Conservation (phyloP, 2,797 vertebrate species). For the Hafferia zeledoni region DNA sequence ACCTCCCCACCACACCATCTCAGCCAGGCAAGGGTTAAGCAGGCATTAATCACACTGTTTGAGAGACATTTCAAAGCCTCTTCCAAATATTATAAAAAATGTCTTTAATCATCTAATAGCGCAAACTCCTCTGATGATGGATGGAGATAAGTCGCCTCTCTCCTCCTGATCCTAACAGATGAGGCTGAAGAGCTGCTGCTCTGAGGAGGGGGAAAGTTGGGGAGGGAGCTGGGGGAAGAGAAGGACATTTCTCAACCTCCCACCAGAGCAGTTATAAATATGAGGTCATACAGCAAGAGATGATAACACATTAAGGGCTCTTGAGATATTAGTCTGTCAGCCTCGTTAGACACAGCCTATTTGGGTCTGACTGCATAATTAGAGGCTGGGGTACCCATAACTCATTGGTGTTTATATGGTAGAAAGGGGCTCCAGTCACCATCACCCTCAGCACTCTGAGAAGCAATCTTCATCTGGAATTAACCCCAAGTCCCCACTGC, state of each 20-base stretch:
- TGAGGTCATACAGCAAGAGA: constrained; percentile 76
- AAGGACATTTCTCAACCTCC: constrained; percentile 73
- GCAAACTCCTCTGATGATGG: constrained; percentile 59
- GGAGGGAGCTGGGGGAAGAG: constrained; percentile 9
- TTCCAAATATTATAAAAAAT: constrained; percentile 78
- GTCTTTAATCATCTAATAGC: constrained; percentile 77
- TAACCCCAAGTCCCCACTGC: background rate
- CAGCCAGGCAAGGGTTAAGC: constrained; percentile 65
- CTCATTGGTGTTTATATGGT: constrained; percentile 67
- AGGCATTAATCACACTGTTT: constrained; percentile 77
- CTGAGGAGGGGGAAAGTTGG: background rate
- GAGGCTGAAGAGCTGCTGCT: constrained; percentile 59
- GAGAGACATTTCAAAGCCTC: constrained; percentile 69
- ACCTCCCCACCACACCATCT: background rate
- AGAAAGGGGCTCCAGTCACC: constrained; percentile 38
- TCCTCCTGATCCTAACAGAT: constrained; percentile 65
- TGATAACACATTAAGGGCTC: constrained; percentile 78
- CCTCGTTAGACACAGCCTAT: constrained; percentile 75
- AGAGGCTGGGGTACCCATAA: constrained; percentile 77
- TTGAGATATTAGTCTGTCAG: constrained; percentile 79
- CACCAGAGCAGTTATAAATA: constrained; percentile 76
- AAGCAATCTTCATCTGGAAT: constrained; percentile 44
- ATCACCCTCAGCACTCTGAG: constrained; percentile 37
- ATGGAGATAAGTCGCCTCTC: constrained; percentile 63
- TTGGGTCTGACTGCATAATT: constrained; percentile 78